phyloP scores from a whole-genome alignment of 2,113 vertebrate species.

The Indicator maculatus region DNA sequence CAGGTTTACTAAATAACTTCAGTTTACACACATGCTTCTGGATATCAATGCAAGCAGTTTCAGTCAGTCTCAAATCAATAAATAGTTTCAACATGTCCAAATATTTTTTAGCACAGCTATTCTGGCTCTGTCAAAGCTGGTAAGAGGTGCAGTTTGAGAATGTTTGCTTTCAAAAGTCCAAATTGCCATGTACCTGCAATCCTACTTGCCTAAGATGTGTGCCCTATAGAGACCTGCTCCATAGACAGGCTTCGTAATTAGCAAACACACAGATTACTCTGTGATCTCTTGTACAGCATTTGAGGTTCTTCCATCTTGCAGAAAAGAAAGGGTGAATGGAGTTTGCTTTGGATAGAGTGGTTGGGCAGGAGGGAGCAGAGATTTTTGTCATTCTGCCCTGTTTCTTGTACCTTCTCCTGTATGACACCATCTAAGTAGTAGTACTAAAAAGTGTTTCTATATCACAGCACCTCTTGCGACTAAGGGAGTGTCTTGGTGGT shows the following conservation, averaged over 20 bases:
- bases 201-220: background rate
- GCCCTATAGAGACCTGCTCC: background rate
- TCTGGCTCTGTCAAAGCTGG: background rate
- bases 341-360: background rate
- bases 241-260: background rate
- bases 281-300: background rate
- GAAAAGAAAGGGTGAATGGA: background rate
- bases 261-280: background rate
- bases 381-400: background rate
- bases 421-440: background rate
- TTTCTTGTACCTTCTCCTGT: background rate
- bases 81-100: conserved; percentile 7
- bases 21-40: background rate
- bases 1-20: conserved; percentile 37
- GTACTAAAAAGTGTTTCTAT: background rate
- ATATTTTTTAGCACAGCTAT: background rate
- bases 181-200: background rate
- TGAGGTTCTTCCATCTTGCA: background rate
- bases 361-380: background rate
- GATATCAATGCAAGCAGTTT: background rate
- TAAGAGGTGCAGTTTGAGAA: background rate
- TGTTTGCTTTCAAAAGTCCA: conserved; percentile 22
- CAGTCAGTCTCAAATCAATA: conserved; percentile 5
- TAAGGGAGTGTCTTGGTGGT: too few species aligned
- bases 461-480: background rate